A percentile compares a stretch with the other conserved stretches of the same genome.
phyloP scores from a whole-genome alignment of 2,113 vertebrate species.

The Gadus chalcogrammus region DNA sequence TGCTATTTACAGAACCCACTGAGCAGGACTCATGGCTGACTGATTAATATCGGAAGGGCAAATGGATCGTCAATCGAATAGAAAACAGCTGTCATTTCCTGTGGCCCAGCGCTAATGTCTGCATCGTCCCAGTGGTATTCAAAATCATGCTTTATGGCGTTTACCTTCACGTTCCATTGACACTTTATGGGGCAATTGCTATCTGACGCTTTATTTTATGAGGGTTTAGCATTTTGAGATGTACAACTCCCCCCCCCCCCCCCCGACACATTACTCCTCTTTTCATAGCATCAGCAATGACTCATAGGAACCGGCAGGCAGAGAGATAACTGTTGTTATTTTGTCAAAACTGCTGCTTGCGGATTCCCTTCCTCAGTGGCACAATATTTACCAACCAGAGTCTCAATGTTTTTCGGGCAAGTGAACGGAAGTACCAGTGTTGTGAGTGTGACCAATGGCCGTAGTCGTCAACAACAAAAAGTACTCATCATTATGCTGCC shows the following conservation, averaged over 20 bases:
- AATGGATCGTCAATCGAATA: constrained; percentile 70
- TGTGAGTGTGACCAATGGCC: too few species aligned
- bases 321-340: constrained; percentile 1
- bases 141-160: constrained; percentile 19
- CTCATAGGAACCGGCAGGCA: neutral
- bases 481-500: too few species aligned
- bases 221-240: neutral
- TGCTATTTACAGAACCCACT: constrained; percentile 56
- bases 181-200: neutral
- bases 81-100: constrained; percentile 64
- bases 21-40: constrained; percentile 51
- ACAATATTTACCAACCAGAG: too few species aligned
- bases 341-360: constrained; percentile 1
- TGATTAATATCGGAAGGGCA: constrained; percentile 64
- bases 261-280: neutral
- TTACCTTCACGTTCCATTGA: constrained; percentile 20
- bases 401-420: too few species aligned
- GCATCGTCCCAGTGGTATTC: constrained; percentile 35
- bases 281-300: neutral
- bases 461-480: too few species aligned
- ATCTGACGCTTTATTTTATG: neutral
- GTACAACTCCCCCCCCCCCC: too few species aligned
- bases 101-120: constrained; percentile 47
- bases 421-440: too few species aligned
- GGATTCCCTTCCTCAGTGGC: constrained; percentile 2